A percentile compares a stretch with the other conserved stretches of the same genome.
phyloP scores from a whole-genome alignment of 2,113 vertebrate species.

The Podilymbus podiceps region DNA sequence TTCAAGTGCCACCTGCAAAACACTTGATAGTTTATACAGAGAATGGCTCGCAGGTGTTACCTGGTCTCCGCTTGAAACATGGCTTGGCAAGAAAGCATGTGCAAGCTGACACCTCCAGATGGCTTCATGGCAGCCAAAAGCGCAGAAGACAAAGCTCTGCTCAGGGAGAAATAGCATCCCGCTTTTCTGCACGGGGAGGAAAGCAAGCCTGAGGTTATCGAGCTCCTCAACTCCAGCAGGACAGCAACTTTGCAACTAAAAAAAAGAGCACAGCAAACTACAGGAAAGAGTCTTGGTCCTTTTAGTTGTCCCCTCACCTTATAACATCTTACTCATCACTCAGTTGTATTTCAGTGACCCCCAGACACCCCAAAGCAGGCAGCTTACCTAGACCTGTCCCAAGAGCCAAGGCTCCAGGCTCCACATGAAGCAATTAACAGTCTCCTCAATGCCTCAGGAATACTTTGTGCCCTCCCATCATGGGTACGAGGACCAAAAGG shows the following conservation, averaged over 20 bases:
- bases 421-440: neutral
- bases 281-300: neutral
- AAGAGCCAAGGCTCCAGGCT: neutral
- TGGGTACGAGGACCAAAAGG: neutral
- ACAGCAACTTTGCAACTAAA: neutral
- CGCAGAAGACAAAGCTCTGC: neutral
- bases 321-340: neutral
- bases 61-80: neutral
- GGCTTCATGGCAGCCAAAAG: neutral
- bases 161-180: neutral
- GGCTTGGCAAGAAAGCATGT: neutral
- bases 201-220: too few relatives aligned
- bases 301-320: neutral
- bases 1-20: neutral
- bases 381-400: neutral
- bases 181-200: accelerated
- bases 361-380: neutral
- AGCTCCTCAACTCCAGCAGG: neutral
- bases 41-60: neutral
- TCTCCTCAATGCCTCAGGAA: neutral
- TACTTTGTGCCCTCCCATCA: neutral
- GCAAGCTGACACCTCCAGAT: neutral
- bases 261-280: too few relatives aligned
- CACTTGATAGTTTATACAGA: neutral
- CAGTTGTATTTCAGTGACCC: neutral